Percentiles rank a stretch among this genome's conserved stretches.
These are phyloP conservation scores for Chorisops tibialis DNA, from an alignment of 2,888 invertebrate species.

Conservation along the genomic window DNA sequence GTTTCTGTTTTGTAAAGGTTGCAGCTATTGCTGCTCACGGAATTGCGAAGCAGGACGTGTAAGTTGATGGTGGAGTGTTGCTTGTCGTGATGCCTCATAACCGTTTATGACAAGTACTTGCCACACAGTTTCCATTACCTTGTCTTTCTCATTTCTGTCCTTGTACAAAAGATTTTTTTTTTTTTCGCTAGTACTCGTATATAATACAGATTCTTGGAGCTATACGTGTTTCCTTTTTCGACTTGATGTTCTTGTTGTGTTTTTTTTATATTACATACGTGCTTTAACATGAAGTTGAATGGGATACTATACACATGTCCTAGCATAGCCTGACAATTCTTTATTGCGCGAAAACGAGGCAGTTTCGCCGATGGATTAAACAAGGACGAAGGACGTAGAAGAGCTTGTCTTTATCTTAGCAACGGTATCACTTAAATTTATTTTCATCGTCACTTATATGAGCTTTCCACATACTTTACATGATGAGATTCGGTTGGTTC, in stretches of 20 bases:
- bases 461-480: conserved; percentile 23
- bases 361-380: conserved; percentile 8
- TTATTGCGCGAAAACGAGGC: conserved; percentile 28
- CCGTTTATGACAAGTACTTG: conserved; percentile 30
- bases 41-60: too few species aligned
- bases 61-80: conserved; percentile 1
- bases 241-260: neutral
- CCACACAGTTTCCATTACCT: conserved; percentile 10
- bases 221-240: too few species aligned
- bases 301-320: conserved; percentile 8
- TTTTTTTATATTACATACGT: neutral
- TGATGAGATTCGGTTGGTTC: conserved; percentile 20
- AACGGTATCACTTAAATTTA: conserved; percentile 27
- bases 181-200: too few species aligned
- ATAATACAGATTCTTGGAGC: neutral
- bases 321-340: conserved; percentile 24
- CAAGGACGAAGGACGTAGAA: neutral
- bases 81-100: conserved; percentile 27
- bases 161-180: neutral
- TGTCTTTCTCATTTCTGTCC: neutral
- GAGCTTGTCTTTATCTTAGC: neutral
- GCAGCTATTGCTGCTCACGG: too few species aligned
- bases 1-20: too few species aligned
- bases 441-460: conserved; percentile 25
- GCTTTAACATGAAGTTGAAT: neutral